phyloP scores from a whole-genome alignment of 2,888 invertebrate species.

The Escarpia spicata region DNA sequence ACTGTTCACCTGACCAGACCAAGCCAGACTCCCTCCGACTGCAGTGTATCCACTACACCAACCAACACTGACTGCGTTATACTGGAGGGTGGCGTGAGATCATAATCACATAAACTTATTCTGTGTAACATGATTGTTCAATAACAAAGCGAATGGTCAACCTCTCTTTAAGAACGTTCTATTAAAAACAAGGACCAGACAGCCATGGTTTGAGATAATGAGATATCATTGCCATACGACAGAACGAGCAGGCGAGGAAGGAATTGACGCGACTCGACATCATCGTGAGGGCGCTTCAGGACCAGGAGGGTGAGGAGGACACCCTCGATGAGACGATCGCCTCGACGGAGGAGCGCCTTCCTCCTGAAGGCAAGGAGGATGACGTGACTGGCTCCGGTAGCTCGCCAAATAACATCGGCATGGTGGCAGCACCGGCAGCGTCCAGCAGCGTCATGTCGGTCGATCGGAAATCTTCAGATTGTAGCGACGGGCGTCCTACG shows the following conservation, averaged over 20 bases:
- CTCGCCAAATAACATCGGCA: conserved; percentile 6
- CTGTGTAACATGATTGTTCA: too few species aligned
- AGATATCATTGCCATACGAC: conserved; percentile 23
- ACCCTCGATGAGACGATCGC: conserved; percentile 17
- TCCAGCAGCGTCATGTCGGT: conserved; percentile 1
- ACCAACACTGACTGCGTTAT: too few species aligned
- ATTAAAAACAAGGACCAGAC: too few species aligned
- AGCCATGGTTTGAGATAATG: too few species aligned
- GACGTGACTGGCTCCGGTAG: not conserved
- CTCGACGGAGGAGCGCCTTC: conserved; percentile 19
- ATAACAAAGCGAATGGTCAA: too few species aligned
- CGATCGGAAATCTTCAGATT: not conserved
- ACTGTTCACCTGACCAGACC: too few species aligned
- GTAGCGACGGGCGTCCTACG: not conserved
- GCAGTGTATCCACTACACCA: too few species aligned
- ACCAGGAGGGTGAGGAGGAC: conserved; percentile 47
- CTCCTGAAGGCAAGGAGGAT: conserved; percentile 27
- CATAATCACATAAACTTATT: too few species aligned
- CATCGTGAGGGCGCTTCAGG: conserved; percentile 54
- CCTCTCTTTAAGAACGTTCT: too few species aligned
- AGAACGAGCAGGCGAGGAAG: conserved; percentile 55
- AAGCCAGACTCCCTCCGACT: too few species aligned
- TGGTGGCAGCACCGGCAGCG: conserved; percentile 3
- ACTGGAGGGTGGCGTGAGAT: too few species aligned
- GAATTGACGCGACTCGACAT: conserved; percentile 55